Base-by-base conservation (phyloP, 2,797 vertebrate species). In the Channallabes apus region DNA sequence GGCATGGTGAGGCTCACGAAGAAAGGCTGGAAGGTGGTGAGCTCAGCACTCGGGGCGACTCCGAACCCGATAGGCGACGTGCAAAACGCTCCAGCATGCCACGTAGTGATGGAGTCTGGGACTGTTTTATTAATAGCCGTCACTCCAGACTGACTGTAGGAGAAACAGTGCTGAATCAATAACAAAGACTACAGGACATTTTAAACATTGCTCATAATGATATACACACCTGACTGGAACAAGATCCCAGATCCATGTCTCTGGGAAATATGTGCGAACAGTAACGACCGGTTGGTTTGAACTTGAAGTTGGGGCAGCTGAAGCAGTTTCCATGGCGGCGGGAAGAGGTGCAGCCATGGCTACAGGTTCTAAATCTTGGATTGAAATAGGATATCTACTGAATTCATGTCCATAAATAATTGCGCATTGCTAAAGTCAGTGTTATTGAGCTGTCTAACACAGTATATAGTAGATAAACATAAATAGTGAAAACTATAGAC, bases 11-110 rank as follows among this genome's bases (percentile, higher is more conserved):
- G 93, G 2, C 96, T 95, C 35, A 96, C 91, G 3, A 98, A 98
- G 92, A 98, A 97, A 0, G 97, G 96, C 93, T 97, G 94, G 94
- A 97, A 97, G 87, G 90, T 93, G 0, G 27, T 94, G 80, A 98
- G 88, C 15, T 88, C 89, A 0, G 82, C 75, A 27, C 90, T 89
- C 0, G 91, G 91, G 0, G 97, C 93, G 76, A 99, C 89, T 0
- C 97, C 97, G 9, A 98, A 94, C 69, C 97, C 97, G 5, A 82
- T 83, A 0, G 94, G 90, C 2, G 91, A 92, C 6, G 93, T 91
- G 1, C 97, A 97, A 93, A 97, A 96, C 1, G 96, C 96, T 64
- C 92, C 94, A 0, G 94, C 95, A 8, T 92, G 92, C 96, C 96
- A 97, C 67, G 94, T 92, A 0, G 96, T 96, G 92, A 96, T 95